Base-by-base conservation (phyloP, 1,140 invertebrate species). In the Drosophila sturtevanti region DNA sequence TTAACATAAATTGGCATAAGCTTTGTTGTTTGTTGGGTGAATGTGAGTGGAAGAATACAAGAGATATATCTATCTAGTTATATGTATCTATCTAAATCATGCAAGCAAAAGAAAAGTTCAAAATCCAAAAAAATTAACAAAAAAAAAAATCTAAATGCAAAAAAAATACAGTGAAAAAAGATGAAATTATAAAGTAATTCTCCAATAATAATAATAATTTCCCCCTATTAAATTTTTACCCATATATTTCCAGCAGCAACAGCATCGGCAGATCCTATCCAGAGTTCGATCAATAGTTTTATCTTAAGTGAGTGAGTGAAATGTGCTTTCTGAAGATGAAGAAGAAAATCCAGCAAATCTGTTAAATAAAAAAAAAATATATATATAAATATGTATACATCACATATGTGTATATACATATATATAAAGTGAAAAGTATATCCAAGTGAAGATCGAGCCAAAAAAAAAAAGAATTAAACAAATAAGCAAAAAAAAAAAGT, bases 1-100 rank as follows among this genome's bases (percentile, higher is more conserved):
- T 89, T 87, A 89, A 87, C 84, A 86, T 86, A 89, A 87, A 87
- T 87, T 87, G 82, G 82, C 84, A 77, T 76, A 72, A 86, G 66
- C 75, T 74, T 60, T 60, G 58, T 60, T 35, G 58, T 21, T 41
- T 74, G 58, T 73, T 16, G 58, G 58, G 24, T 16, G 16, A 41
- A 61, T 66, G 62, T 65, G 56, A 62, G 7, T 54, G 41, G 5
- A 77, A 24, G 59, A 60, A 72, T 27, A 37, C 12, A 48, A 38
- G 34, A 74, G 59, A 73, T 61, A 31, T 18, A 24, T 41, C 56
- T 24, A 14, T 24, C 54, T 31, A 31, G 27, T 31, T 7, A 7
- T 31, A 31, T n/a, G n/a, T n/a, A n/a, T n/a, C n/a, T n/a, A n/a
- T 31, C 27, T 6, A 31, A 31, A 31, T 31, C 27, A 1, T 6